phyloP scores from a whole-genome alignment of 2,888 invertebrate species.

The Morpho achilles region DNA sequence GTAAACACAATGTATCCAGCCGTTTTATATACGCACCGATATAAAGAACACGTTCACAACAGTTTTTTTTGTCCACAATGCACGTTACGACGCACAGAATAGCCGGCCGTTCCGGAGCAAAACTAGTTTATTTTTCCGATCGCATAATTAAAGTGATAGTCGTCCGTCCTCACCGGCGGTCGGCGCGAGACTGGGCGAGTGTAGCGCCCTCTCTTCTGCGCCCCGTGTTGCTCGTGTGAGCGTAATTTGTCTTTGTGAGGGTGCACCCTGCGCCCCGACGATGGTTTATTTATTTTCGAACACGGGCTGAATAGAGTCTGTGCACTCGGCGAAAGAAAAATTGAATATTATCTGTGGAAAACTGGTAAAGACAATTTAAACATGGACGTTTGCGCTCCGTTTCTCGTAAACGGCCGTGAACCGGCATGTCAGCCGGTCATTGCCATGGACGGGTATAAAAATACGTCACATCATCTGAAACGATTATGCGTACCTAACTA shows the following conservation, averaged over 20 bases:
- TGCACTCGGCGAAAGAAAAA: constrained; percentile 39
- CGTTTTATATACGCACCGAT: constrained; percentile 57
- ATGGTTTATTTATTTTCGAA: constrained; percentile 64
- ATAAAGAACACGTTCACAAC: constrained; percentile 58
- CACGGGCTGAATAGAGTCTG: constrained; percentile 47
- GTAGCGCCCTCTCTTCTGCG: constrained; percentile 64
- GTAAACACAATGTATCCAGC: constrained; percentile 30
- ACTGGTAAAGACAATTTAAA: constrained; percentile 24
- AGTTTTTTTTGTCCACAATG: constrained; percentile 59
- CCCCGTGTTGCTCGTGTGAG: constrained; percentile 51
- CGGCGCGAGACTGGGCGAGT: constrained; percentile 77
- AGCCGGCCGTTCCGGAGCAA: constrained; percentile 64
- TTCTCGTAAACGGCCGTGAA: constrained; percentile 64
- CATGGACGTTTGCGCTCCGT: constrained; percentile 39
- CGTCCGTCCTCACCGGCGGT: constrained; percentile 58
- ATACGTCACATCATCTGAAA: constrained; percentile 57
- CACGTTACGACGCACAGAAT: constrained; percentile 60
- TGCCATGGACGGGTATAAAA: constrained; percentile 70
- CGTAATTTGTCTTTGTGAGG: constrained; percentile 42
- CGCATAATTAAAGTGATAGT: constrained; percentile 56
- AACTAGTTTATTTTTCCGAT: constrained; percentile 74
- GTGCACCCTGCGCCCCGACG: constrained; percentile 51
- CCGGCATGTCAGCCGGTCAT: constrained; percentile 64
- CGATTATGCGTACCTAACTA: constrained; percentile 27
- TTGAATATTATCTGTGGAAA: constrained; percentile 25